A percentile compares a stretch with the other conserved stretches of the same genome.
phyloP scores from a whole-genome alignment of 2,113 vertebrate species.

The Prietella phreatophila region DNA sequence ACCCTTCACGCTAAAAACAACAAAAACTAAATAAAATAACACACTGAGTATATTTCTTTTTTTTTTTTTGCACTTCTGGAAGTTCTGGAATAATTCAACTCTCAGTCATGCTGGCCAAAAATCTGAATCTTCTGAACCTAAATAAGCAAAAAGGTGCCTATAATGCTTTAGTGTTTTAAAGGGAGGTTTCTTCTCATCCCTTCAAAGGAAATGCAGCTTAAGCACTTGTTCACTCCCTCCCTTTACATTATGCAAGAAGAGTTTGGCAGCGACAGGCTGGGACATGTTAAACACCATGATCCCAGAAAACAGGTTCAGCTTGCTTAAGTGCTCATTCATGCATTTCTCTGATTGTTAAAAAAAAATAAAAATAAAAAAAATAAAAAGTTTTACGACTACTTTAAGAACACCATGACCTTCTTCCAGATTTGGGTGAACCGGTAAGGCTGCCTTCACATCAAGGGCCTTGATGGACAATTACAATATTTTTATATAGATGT shows the following conservation, averaged over 20 bases:
- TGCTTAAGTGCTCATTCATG: constrained; percentile 13
- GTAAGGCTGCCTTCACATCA: neutral
- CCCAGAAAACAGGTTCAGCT: constrained; percentile 38
- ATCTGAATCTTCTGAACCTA: neutral
- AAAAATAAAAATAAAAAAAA: neutral
- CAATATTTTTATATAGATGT: neutral
- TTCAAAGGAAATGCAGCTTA: constrained; percentile 10
- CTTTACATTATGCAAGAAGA: neutral
- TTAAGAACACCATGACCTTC: neutral
- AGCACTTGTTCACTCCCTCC: neutral
- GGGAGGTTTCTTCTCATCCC: neutral
- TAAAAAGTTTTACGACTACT: neutral
- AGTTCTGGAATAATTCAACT: neutral
- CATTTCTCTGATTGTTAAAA: constrained; percentile 24
- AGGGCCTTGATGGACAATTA: neutral
- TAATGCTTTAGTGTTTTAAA: neutral
- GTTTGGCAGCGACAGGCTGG: neutral
- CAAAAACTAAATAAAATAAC: no score
- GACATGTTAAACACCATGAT: constrained; percentile 20
- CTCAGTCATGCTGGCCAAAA: neutral
- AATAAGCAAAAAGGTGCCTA: neutral
- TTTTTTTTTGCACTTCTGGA: neutral
- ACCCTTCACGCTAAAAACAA: no score
- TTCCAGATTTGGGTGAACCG: no score
- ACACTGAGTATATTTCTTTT: neutral